Conservation (phyloP, 2,888 invertebrate species). For the Calliphora vomitoria region DNA sequence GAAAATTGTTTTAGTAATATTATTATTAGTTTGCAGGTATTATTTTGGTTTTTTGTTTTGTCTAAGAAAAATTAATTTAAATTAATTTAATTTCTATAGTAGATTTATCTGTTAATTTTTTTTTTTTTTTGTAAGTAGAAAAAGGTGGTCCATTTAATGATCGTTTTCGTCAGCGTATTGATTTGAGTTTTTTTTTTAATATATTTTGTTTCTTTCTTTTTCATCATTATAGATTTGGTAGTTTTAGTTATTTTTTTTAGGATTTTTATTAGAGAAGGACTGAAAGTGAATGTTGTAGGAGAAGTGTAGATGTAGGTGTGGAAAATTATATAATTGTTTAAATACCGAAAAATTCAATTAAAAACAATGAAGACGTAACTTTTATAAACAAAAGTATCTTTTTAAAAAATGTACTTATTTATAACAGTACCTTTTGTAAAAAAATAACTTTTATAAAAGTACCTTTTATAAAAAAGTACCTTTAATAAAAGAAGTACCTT, state of each 20-base stretch:
- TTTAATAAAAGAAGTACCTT: no score
- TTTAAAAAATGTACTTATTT: no score
- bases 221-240: neutral
- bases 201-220: constrained; percentile 16
- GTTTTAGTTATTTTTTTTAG: constrained; percentile 26
- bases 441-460: no score
- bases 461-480: no score
- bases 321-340: neutral
- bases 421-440: no score
- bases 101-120: constrained; percentile 53
- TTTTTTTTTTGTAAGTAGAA: constrained; percentile 72
- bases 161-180: constrained; percentile 80
- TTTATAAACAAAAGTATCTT: no score
- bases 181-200: constrained; percentile 75
- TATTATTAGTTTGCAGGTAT: neutral
- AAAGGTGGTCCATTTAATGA: constrained; percentile 83
- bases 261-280: neutral
- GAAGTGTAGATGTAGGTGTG: neutral
- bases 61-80: constrained; percentile 53
- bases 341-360: neutral
- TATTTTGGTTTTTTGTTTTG: constrained; percentile 31
- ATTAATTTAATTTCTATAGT: constrained; percentile 59
- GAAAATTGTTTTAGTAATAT: constrained; percentile 17
- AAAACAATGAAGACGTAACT: no score
- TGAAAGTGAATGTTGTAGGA: neutral